phyloP scores from a whole-genome alignment of 2,888 invertebrate genomes.

The Junonia oenone region DNA sequence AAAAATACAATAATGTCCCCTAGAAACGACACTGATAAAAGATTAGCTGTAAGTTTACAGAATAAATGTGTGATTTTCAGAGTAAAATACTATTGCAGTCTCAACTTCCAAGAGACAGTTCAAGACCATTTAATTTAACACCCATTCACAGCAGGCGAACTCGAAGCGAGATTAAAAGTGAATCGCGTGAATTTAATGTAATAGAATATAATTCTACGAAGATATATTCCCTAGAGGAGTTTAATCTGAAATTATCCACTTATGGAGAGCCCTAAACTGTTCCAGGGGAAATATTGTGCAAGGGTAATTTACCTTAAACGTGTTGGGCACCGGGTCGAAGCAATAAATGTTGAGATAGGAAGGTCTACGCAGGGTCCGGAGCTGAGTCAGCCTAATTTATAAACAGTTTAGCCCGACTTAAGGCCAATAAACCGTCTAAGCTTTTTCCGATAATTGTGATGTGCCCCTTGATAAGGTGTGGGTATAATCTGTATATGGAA shows the following conservation, averaged over 20 bases:
- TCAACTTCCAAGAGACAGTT: too few species aligned
- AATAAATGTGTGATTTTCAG: too few species aligned
- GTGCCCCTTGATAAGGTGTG: conserved; percentile 13
- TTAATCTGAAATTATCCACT: conserved; percentile 36
- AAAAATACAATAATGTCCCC: too few species aligned
- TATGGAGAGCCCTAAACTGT: conserved; percentile 34
- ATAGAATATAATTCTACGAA: not conserved
- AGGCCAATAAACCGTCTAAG: conserved; percentile 30
- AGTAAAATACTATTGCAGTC: too few species aligned
- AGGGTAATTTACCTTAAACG: conserved; percentile 41
- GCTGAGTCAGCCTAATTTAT: conserved; percentile 40
- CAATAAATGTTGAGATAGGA: conserved; percentile 45
- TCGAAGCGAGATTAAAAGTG: not conserved
- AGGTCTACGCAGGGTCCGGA: conserved; percentile 36
- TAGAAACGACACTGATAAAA: too few species aligned
- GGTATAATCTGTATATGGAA: not conserved
- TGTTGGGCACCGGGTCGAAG: conserved; percentile 34
- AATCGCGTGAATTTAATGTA: not conserved
- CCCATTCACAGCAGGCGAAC: not conserved
- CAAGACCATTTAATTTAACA: not conserved
- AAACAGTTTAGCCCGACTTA: conserved; percentile 34
- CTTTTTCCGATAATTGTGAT: conserved; percentile 36
- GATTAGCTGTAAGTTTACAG: too few species aligned
- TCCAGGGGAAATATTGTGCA: conserved; percentile 28
- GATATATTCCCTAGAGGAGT: not conserved